A percentile compares a stretch with the other conserved stretches of the same genome.
Conservation (phyloP, 2,113 vertebrate genomes). For the Vombatus ursinus region DNA sequence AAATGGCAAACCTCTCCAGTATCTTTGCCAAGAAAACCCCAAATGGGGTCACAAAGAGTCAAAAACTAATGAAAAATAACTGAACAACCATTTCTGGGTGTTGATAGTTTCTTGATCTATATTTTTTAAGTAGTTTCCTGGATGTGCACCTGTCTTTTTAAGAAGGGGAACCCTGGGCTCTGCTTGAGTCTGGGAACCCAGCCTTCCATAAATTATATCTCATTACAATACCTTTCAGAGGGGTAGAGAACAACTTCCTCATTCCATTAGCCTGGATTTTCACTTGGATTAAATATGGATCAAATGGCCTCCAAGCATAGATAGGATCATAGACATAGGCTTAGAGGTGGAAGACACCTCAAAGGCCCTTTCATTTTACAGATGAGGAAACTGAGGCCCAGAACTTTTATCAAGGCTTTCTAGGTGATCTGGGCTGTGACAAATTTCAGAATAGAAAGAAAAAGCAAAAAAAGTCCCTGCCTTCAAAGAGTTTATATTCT, state of each 20-base stretch:
- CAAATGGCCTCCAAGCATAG: background rate
- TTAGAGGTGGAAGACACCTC: too few species aligned
- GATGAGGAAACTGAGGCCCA: too few species aligned
- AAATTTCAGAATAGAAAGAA: background rate
- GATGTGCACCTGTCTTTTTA: slow-evolving; percentile 27
- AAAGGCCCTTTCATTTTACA: too few species aligned
- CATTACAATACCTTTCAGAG: background rate
- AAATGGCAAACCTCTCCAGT: too few species aligned
- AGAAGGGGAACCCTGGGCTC: background rate
- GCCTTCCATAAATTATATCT: slow-evolving; percentile 9
- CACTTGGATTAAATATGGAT: background rate
- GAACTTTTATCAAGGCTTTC: background rate
- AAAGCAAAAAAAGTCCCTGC: background rate
- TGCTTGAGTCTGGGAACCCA: background rate
- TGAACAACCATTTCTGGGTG: background rate
- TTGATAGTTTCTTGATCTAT: background rate
- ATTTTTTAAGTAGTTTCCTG: slow-evolving; percentile 31
- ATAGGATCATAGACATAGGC: background rate
- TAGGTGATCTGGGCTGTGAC: background rate
- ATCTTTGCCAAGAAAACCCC: too few species aligned
- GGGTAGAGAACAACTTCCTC: background rate
- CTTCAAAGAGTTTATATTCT: background rate
- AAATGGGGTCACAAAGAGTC: too few species aligned
- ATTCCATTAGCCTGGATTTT: background rate
- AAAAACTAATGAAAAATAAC: too few species aligned